Base-by-base conservation (phyloP, 2,888 invertebrate genomes). In the Pachymerium ferrugineum region DNA sequence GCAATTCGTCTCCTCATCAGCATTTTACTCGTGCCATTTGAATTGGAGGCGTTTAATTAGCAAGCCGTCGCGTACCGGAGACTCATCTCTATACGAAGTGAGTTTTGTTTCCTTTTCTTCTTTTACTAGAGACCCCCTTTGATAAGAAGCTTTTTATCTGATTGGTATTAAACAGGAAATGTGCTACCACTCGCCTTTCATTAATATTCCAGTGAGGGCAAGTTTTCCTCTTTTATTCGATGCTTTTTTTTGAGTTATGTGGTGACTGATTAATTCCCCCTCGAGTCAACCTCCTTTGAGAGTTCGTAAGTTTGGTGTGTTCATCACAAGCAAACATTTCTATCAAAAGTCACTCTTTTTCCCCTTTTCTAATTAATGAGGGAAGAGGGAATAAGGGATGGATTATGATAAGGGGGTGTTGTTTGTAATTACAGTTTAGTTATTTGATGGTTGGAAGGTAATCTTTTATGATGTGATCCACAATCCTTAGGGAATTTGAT, bases 1-100 rank as follows among this genome's bases (percentile, higher is more conserved):
- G 47, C 47, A 47, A 47, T 47, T 47, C 47, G 47, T 47, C 47
- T 47, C 47, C 47, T 47, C 47, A 47, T 47, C 47, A 47, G 47
- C 47, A 47, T 47, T 47, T 47, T 47, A 22, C 47, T 47, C 47
- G 47, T 47, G 47, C 19, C 47, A 19, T 47, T 47, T 47, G 47
- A 47, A 47, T 47, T 47, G 47, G 47, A 47, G 47, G 47, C 47
- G 47, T 47, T 47, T 47, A 47, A 47, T 47, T 47, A 47, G 47
- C 47, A 47, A 16, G 16, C 47, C 47, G 47, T 47, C 47, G 22
- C 47, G 47, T 22, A 47, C n/a, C n/a, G n/a, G n/a, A n/a, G n/a
- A n/a, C n/a, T n/a, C n/a, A n/a, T n/a, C n/a, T n/a, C n/a, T n/a
- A n/a, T n/a, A n/a, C n/a, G 47, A 47, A 22, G 47, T 47, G 16